Percentiles rank a stretch among this genome's conserved stretches.
Conservation (phyloP, 2,888 invertebrate species). For the Aporophyla nigra region DNA sequence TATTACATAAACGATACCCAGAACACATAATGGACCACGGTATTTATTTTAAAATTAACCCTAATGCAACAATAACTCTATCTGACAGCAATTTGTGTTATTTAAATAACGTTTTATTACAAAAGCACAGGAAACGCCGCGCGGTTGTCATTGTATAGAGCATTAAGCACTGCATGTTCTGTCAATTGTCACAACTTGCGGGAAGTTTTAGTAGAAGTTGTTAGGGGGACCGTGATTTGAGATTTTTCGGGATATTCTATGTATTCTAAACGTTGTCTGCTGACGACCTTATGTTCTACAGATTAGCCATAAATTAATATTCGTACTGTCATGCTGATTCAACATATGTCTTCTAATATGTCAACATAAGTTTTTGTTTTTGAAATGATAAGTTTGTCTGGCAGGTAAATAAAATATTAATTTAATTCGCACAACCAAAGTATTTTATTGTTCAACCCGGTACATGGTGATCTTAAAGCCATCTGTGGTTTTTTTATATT, state of each 20-base stretch:
- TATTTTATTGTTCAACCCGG: too few species aligned
- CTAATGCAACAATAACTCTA: constrained; percentile 64
- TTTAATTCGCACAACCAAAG: too few species aligned
- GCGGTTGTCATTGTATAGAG: constrained; percentile 60
- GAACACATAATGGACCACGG: constrained; percentile 8
- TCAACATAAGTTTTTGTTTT: too few species aligned
- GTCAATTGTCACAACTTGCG: constrained; percentile 60
- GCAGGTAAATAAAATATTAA: too few species aligned
- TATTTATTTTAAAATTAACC: constrained; percentile 51
- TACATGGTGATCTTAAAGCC: too few species aligned
- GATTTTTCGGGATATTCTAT: not conserved
- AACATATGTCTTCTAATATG: too few species aligned
- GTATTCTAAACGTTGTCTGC: too few species aligned
- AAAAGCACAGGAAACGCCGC: constrained; percentile 65
- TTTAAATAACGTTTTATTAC: constrained; percentile 62
- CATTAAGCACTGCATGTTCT: constrained; percentile 63
- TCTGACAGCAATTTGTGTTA: constrained; percentile 61
- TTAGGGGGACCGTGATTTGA: constrained; percentile 44
- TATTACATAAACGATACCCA: constrained; percentile 21
- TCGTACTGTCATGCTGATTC: too few species aligned
- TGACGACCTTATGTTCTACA: too few species aligned
- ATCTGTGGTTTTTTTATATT: too few species aligned
- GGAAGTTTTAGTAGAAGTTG: constrained; percentile 46
- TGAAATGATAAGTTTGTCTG: too few species aligned
- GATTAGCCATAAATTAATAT: too few species aligned